Evolutionary conservation across 2,113 vertebrate genomes (phyloP).

Genomic region (Myrmecophaga tridactyla): DNA sequence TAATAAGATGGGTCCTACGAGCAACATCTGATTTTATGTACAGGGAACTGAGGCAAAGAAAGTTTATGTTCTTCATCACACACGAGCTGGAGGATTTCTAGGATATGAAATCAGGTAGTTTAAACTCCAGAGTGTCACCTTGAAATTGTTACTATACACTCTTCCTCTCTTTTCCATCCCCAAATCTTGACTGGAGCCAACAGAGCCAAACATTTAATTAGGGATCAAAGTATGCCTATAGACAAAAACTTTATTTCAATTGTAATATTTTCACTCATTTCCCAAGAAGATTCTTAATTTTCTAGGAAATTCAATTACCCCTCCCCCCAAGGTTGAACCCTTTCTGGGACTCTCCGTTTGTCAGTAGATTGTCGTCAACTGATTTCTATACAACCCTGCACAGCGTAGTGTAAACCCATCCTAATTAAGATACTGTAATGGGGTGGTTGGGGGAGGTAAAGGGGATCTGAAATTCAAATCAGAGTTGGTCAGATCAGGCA

Average conservation of each 20-base stretch:
- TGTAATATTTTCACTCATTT: not conserved
- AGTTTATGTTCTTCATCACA: not conserved
- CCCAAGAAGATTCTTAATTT: not conserved
- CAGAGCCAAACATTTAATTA: not conserved
- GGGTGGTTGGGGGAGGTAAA: not conserved
- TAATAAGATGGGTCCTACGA: not conserved
- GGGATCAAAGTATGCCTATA: not conserved
- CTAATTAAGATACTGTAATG: not conserved
- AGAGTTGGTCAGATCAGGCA: not conserved
- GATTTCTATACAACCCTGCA: not conserved
- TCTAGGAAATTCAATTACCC: not conserved
- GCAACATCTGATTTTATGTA: not conserved
- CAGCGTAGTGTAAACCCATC: not conserved
- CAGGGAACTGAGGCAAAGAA: conserved; percentile 9
- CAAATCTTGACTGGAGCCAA: not conserved
- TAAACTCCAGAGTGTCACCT: not conserved
- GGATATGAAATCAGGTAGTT: not conserved
- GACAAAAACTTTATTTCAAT: not conserved
- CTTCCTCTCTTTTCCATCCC: not conserved
- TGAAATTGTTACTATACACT: not conserved
- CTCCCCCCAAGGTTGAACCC: not conserved
- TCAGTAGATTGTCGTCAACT: not conserved
- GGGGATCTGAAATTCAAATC: not conserved
- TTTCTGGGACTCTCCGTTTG: not conserved
- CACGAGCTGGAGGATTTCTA: not conserved